Percentiles rank a stretch among this genome's conserved stretches.
Evolutionary conservation across 2,113 vertebrate genomes (phyloP).

Genomic region (Mus spicilegus): DNA sequence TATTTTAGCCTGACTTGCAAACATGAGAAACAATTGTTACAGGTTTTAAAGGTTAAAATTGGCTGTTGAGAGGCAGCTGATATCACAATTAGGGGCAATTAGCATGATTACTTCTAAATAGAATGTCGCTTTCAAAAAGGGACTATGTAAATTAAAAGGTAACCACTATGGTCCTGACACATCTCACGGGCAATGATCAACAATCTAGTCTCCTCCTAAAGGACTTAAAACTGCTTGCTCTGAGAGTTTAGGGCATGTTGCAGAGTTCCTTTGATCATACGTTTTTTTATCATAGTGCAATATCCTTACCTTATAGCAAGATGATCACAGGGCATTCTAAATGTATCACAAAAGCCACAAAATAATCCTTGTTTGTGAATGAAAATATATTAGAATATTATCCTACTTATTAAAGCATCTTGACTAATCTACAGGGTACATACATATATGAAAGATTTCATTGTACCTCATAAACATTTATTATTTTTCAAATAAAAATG

Average conservation of each 20-base stretch:
- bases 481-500: neutral
- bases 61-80: constrained; percentile 18
- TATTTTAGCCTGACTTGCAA: neutral
- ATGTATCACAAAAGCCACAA: neutral
- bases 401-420: neutral
- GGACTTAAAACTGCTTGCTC: neutral
- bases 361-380: neutral
- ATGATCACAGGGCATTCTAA: neutral
- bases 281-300: constrained; percentile 11
- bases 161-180: constrained; percentile 11
- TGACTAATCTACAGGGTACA: neutral
- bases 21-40: constrained; percentile 54
- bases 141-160: neutral
- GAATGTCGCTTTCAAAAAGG: constrained; percentile 62
- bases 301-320: constrained; percentile 4
- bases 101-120: constrained; percentile 62
- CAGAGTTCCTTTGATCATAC: neutral
- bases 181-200: neutral
- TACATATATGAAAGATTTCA: neutral
- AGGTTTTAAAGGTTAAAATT: constrained; percentile 50
- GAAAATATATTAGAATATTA: constrained; percentile 37
- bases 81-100: constrained; percentile 62
- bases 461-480: neutral
- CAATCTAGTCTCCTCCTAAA: neutral
- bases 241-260: neutral